Percentiles rank a stretch among this genome's conserved stretches.
phyloP scores from a whole-genome alignment of 2,797 vertebrate genomes.

The Lagothrix lagotricha region DNA sequence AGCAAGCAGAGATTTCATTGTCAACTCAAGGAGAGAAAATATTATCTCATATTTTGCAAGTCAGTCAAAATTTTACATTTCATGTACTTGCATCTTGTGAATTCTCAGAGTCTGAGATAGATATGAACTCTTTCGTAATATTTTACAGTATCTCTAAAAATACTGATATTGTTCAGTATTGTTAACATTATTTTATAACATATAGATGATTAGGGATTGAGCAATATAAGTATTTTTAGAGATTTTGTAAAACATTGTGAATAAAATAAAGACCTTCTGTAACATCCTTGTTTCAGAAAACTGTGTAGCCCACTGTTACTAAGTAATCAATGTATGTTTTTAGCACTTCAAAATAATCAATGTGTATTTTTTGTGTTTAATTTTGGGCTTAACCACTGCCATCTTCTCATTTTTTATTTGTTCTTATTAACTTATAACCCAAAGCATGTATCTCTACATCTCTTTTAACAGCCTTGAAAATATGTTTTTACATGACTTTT shows the following conservation, averaged over 20 bases:
- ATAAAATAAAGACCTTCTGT: background rate
- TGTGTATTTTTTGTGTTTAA: background rate
- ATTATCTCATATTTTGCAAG: background rate
- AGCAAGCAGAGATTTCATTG: conserved; percentile 25
- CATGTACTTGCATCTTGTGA: conserved; percentile 36
- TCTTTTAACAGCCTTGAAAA: conserved; percentile 2
- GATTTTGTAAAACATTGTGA: background rate
- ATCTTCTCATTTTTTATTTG: background rate
- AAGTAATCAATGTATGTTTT: conserved; percentile 22
- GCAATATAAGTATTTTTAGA: background rate
- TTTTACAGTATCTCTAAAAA: background rate
- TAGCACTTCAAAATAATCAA: conserved; percentile 23
- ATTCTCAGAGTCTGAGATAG: background rate
- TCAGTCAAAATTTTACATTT: conserved; percentile 37
- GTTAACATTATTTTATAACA: too few relatives aligned
- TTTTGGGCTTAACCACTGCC: background rate
- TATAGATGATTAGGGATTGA: background rate
- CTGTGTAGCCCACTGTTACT: background rate
- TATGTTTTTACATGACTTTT: background rate
- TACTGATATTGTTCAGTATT: background rate
- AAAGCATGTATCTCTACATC: background rate
- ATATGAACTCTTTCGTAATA: background rate
- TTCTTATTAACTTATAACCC: background rate
- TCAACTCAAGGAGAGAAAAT: background rate
- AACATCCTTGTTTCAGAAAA: background rate